These are phyloP conservation scores for Heptranchias perlo DNA, from an alignment of 2,113 vertebrate species.

Conservation along the genomic window DNA sequence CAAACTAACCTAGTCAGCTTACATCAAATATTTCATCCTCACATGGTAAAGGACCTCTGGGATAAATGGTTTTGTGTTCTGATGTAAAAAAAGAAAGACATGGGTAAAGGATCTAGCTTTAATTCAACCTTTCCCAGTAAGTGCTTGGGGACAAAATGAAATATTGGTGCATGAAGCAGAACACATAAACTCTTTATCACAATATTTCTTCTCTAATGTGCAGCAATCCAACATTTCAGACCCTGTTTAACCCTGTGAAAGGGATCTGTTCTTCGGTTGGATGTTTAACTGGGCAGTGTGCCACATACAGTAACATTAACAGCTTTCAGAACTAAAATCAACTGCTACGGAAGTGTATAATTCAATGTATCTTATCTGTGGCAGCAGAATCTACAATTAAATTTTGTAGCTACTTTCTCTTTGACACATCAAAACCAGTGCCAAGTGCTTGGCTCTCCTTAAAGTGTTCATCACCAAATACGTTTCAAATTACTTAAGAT, in stretches of 20 bases:
- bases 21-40: background rate
- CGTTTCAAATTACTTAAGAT: background rate
- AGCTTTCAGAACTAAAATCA: background rate
- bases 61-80: background rate
- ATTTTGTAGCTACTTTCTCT: background rate
- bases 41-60: background rate
- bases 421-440: background rate
- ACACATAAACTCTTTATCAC: background rate
- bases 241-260: background rate
- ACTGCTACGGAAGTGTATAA: background rate
- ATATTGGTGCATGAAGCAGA: background rate
- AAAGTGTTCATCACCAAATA: background rate
- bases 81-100: background rate
- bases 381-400: constrained; percentile 3
- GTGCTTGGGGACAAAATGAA: background rate
- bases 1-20: background rate
- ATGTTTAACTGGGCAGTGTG: background rate
- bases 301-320: constrained; percentile 29
- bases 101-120: background rate
- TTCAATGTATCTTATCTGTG: background rate
- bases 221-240: background rate
- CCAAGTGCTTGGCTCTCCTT: background rate
- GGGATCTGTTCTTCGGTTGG: constrained; percentile 7
- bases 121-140: too few relatives aligned
- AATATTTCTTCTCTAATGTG: background rate